Evolutionary conservation across 1,140 invertebrate genomes (phyloP).

Genomic region (Sinella curviseta): DNA sequence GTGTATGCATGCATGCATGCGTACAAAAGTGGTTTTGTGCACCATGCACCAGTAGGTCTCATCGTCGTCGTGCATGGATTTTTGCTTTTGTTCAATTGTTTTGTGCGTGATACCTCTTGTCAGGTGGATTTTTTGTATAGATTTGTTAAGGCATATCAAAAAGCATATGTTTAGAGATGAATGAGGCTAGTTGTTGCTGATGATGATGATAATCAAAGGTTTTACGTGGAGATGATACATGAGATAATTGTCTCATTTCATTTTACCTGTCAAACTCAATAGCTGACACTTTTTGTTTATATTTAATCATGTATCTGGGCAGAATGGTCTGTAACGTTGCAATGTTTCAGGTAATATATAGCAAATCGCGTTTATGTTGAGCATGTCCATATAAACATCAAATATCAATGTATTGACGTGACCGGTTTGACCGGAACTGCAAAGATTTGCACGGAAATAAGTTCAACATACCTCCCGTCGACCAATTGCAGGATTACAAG

Average conservation of each 20-base stretch:
- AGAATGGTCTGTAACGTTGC: too few species aligned
- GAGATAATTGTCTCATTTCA: not conserved
- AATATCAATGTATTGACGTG: too few species aligned
- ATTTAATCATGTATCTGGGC: too few species aligned
- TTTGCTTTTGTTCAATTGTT: slow-evolving; percentile 21
- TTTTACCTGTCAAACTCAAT: slow-evolving; percentile 4
- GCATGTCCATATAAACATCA: too few species aligned
- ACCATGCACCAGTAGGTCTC: slow-evolving; percentile 8
- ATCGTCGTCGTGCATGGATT: slow-evolving; percentile 1
- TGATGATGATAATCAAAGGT: not conserved
- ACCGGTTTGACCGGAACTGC: too few species aligned
- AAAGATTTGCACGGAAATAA: too few species aligned
- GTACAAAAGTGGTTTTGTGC: slow-evolving; percentile 24
- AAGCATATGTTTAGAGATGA: slow-evolving; percentile 1
- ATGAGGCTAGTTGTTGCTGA: not conserved
- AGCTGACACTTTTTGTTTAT: not conserved
- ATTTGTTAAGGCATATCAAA: not conserved
- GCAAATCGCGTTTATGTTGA: too few species aligned
- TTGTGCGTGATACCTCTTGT: slow-evolving; percentile 24
- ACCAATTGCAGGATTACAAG: too few species aligned
- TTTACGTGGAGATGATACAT: slow-evolving; percentile 5
- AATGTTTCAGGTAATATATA: too few species aligned
- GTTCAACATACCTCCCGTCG: too few species aligned
- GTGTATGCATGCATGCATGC: slow-evolving; percentile 18
- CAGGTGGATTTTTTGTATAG: slow-evolving; percentile 2